These are phyloP conservation scores for Spea multiplicata DNA, from an alignment of 2,113 vertebrate genomes.

Conservation along the genomic window DNA sequence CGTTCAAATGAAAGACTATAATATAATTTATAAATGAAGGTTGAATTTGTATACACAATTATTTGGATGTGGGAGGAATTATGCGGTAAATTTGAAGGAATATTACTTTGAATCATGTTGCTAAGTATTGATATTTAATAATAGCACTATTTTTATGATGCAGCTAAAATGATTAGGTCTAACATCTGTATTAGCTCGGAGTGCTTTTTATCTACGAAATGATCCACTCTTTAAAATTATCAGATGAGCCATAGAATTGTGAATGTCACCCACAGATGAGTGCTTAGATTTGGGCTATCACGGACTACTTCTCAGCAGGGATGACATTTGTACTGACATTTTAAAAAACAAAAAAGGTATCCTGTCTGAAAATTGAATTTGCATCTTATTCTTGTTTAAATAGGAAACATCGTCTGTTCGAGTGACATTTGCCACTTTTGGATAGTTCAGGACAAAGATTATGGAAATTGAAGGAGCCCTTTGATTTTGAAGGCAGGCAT, in stretches of 20 bases:
- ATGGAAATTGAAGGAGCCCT: slow-evolving; percentile 10
- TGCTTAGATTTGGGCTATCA: slow-evolving; percentile 40
- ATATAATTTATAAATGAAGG: too few species aligned
- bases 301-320: slow-evolving; percentile 38
- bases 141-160: background rate
- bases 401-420: slow-evolving; percentile 40
- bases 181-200: slow-evolving; percentile 10
- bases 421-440: slow-evolving; percentile 43
- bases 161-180: background rate
- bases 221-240: slow-evolving; percentile 26
- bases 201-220: slow-evolving; percentile 23
- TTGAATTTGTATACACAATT: background rate
- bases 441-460: slow-evolving; percentile 21
- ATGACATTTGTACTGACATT: slow-evolving; percentile 48
- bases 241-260: slow-evolving; percentile 32
- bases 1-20: too few species aligned
- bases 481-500: slow-evolving; percentile 17
- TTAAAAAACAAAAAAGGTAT: slow-evolving; percentile 38
- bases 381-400: slow-evolving; percentile 44
- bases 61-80: background rate
- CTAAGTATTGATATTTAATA: slow-evolving; percentile 21
- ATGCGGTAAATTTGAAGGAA: background rate
- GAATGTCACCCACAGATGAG: slow-evolving; percentile 45
- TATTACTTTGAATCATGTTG: slow-evolving; percentile 9
- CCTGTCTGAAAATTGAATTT: slow-evolving; percentile 30